phyloP scores from a whole-genome alignment of 2,113 vertebrate species.

The Pedetes capensis region DNA sequence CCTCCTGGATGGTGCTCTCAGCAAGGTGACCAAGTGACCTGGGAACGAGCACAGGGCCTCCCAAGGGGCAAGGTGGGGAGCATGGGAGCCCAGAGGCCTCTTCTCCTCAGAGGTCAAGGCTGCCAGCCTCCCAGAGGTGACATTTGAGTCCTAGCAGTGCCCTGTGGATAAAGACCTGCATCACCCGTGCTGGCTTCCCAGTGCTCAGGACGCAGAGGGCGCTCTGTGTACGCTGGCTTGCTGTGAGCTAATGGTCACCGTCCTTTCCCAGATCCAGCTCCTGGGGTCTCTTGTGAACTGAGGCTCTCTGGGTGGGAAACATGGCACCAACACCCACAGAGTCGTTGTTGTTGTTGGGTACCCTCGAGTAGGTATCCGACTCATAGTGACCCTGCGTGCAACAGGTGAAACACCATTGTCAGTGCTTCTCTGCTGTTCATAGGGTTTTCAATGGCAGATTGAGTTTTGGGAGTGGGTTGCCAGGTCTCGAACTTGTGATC shows the following conservation, averaged over 20 bases:
- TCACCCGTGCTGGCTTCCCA: rapidly evolving
- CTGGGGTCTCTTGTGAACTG: background rate
- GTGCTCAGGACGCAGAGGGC: rapidly evolving
- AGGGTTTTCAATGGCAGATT: too few species aligned
- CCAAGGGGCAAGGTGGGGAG: background rate
- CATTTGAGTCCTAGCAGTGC: rapidly evolving
- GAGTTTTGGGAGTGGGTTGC: too few species aligned
- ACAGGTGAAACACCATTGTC: too few species aligned
- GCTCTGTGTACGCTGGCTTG: background rate
- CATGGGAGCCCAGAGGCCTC: background rate
- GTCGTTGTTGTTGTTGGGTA: too few species aligned
- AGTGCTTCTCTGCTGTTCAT: too few species aligned
- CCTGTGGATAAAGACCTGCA: rapidly evolving
- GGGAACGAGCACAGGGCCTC: background rate
- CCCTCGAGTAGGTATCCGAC: too few species aligned
- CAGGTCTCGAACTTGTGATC: too few species aligned
- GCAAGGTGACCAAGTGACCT: too few species aligned
- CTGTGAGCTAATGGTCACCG: background rate
- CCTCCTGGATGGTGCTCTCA: background rate
- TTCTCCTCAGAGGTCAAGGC: background rate
- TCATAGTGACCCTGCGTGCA: too few species aligned
- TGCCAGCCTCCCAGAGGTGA: background rate
- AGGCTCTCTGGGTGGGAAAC: background rate
- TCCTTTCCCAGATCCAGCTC: rapidly evolving
- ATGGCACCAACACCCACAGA: too few species aligned